These are phyloP conservation scores for Numenius phaeopus DNA, from an alignment of 2,797 vertebrate species.

Conservation along the genomic window DNA sequence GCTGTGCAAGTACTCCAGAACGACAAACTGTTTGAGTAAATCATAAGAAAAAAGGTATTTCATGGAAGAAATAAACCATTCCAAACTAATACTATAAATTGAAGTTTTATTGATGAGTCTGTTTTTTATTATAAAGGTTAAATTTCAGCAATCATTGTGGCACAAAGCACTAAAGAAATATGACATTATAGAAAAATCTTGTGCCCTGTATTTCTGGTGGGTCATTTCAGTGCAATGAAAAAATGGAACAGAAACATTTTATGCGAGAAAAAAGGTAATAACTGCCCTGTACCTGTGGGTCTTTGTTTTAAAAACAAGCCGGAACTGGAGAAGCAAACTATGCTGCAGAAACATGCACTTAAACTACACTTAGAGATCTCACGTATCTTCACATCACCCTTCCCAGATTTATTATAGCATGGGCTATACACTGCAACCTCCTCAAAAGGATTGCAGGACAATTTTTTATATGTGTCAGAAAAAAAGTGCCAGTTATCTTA, in stretches of 20 bases:
- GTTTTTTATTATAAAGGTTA: slow-evolving; percentile 70
- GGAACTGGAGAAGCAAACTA: not conserved
- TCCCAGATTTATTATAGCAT: not conserved
- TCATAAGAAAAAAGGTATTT: slow-evolving; percentile 55
- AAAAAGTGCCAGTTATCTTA: fast-evolving
- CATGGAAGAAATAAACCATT: slow-evolving; percentile 67
- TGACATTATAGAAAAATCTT: slow-evolving; percentile 58
- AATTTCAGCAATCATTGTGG: slow-evolving; percentile 74
- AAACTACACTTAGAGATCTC: not conserved
- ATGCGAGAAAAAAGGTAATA: slow-evolving; percentile 13
- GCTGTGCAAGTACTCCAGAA: slow-evolving; percentile 4
- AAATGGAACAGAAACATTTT: not conserved
- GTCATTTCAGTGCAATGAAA: slow-evolving; percentile 51
- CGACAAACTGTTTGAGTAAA: slow-evolving; percentile 57
- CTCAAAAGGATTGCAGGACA: not conserved
- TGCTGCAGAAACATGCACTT: not conserved
- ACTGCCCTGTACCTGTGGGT: not conserved
- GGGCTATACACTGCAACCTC: fast-evolving
- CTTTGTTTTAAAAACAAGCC: slow-evolving; percentile 13
- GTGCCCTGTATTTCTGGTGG: slow-evolving; percentile 35
- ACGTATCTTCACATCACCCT: not conserved
- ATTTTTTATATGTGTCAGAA: fast-evolving
- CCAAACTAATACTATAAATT: slow-evolving; percentile 70
- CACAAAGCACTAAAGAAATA: slow-evolving; percentile 63
- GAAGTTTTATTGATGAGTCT: slow-evolving; percentile 73